Evolutionary conservation across 2,113 vertebrate genomes (phyloP), one percentile per base, ranked within the genome.

Genomic region (Bos javanicus): DNA sequence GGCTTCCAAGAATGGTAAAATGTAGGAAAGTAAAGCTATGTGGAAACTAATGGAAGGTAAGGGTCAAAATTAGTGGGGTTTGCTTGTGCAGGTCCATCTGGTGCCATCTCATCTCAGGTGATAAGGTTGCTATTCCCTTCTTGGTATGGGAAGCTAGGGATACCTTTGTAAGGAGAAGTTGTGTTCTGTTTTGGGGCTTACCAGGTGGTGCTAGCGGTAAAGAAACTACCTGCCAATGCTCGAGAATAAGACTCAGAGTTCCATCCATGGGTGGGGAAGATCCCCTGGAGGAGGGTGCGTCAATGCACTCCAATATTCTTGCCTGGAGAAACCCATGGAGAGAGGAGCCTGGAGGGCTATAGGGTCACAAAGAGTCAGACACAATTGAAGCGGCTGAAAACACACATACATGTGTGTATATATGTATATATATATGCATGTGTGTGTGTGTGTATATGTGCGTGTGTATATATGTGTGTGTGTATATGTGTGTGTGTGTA

Each of bases 381-480:
- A 54, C 15, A 17, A 54, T 16, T 54, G 52, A 54, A 54, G 52
- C 16, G 2, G 52, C 52, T 54, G 52, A 54, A 54, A 54, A 56
- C n/a, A 71, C 17, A 5, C n/a, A 39, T 36, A 21, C 64, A 12
- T 36, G 64, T 36, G n/a, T 71, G 17, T 71, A 2, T 71, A 21
- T 67, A 36, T 67, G 8, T 67, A 9, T 64, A 19, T 64, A 19
- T 67, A 10, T 64, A 16, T 62, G 28, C 13, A 62, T 30, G 14
- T 33, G 6, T 1, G 6, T 60, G 12, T 26, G 23, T 59, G 23
- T 59, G 3, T 19, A 1, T n/a, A 3, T n/a, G 1, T 64, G 1
- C 9, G 0, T 67, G 2, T 67, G 62, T n/a, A 3, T n/a, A 1
- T 67, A 2, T 67, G 5, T 36, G 0, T n/a, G 5, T 33, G 60